A percentile compares a stretch with the other conserved stretches of the same genome.
These are phyloP conservation scores for Neolamprologus sp. DNA, from an alignment of 2,113 vertebrate genomes.

Conservation along the genomic window DNA sequence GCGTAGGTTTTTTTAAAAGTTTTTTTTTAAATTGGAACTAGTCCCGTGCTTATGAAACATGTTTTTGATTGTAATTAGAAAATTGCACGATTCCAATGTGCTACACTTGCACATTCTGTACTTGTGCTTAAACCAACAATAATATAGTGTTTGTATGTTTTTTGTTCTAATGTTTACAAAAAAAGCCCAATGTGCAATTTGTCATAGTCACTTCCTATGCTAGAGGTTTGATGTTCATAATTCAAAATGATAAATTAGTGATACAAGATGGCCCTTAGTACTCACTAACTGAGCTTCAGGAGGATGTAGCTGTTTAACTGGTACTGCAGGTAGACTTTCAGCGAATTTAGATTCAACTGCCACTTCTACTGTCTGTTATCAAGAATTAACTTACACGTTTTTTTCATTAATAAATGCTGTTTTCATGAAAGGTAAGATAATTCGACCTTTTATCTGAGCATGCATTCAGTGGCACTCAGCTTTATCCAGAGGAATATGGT, in stretches of 20 bases:
- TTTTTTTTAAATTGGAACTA: background rate
- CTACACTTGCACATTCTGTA: background rate
- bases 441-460: background rate
- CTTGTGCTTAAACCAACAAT: background rate
- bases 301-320: background rate
- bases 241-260: background rate
- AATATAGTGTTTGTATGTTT: background rate
- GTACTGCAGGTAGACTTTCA: background rate
- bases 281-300: background rate
- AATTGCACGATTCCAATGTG: background rate
- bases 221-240: background rate
- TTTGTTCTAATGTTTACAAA: background rate
- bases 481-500: background rate
- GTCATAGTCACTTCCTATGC: background rate
- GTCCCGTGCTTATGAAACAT: background rate
- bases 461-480: background rate
- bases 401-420: background rate
- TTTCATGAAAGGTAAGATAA: background rate
- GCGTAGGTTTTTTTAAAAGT: accelerated
- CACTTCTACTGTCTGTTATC: background rate
- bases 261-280: background rate
- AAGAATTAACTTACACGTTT: background rate
- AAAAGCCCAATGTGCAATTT: background rate
- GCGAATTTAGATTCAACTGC: background rate
- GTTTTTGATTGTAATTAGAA: background rate